Conservation (phyloP, 2,113 vertebrate species). For the Urocynchramus pylzowi region DNA sequence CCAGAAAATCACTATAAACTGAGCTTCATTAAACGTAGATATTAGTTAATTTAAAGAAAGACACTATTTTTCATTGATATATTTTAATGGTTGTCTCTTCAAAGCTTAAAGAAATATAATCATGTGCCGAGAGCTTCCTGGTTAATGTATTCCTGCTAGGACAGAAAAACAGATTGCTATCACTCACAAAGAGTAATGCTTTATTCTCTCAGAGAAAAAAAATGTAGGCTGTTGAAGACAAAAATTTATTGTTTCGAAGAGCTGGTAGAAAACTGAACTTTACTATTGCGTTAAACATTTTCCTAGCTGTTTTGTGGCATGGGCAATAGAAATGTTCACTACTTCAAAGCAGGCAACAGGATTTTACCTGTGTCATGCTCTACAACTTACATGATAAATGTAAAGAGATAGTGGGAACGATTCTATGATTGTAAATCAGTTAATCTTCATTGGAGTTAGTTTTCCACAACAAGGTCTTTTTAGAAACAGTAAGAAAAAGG, state of each 20-base stretch:
- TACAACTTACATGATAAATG: conserved; percentile 51
- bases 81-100: conserved; percentile 71
- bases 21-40: conserved; percentile 75
- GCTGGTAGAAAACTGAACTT: conserved; percentile 33
- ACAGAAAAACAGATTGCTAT: conserved; percentile 70
- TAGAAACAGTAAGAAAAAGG: conserved; percentile 21
- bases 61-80: conserved; percentile 72
- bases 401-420: conserved; percentile 39
- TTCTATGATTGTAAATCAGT: conserved; percentile 57
- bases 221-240: not conserved
- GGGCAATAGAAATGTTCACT: conserved; percentile 35
- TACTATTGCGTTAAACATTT: conserved; percentile 48
- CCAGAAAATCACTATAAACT: conserved; percentile 73
- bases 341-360: not conserved
- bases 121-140: conserved; percentile 20
- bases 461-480: conserved; percentile 27
- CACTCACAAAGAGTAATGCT: conserved; percentile 12
- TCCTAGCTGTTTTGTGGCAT: conserved; percentile 16
- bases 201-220: conserved; percentile 26
- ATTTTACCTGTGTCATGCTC: conserved; percentile 25
- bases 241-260: conserved; percentile 42
- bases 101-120: conserved; percentile 68
- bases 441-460: conserved; percentile 54
- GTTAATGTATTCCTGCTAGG: conserved; percentile 60
- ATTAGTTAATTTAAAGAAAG: conserved; percentile 76